These are phyloP conservation scores for Micropoecilia bifurca DNA, from an alignment of 2,797 vertebrate species.

Conservation along the genomic window DNA sequence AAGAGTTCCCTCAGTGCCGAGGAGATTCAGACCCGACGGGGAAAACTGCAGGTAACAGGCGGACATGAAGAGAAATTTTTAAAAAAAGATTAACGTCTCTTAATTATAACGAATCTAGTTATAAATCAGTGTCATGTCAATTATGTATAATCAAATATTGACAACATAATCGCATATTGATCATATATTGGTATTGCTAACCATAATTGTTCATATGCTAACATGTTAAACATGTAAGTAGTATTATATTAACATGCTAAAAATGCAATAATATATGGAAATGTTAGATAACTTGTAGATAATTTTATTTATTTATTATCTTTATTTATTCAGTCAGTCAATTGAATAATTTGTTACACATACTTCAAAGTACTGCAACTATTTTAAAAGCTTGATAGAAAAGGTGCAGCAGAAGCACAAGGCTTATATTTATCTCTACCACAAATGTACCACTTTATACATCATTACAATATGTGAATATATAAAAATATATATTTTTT, in stretches of 20 bases:
- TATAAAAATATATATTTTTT: too few relatives aligned
- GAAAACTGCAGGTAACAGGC: constrained; percentile 81
- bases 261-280: background rate
- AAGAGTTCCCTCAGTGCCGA: constrained; percentile 42
- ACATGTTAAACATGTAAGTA: background rate
- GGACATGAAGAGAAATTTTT: background rate
- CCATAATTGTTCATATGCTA: background rate
- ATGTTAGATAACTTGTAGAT: too few relatives aligned
- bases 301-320: too few relatives aligned
- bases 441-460: too few relatives aligned
- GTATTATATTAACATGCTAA: background rate
- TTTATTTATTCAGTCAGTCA: too few relatives aligned
- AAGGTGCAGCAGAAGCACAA: too few relatives aligned
- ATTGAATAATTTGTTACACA: too few relatives aligned
- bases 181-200: background rate
- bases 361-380: too few relatives aligned
- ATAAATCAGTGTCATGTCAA: background rate
- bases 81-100: background rate
- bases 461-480: too few relatives aligned
- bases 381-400: too few relatives aligned
- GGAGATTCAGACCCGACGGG: constrained; percentile 70
- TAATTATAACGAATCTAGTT: background rate
- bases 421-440: too few relatives aligned
- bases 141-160: background rate
- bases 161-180: background rate